phyloP scores from a whole-genome alignment of 2,888 invertebrate genomes.

The Sarcophaga subvicina region DNA sequence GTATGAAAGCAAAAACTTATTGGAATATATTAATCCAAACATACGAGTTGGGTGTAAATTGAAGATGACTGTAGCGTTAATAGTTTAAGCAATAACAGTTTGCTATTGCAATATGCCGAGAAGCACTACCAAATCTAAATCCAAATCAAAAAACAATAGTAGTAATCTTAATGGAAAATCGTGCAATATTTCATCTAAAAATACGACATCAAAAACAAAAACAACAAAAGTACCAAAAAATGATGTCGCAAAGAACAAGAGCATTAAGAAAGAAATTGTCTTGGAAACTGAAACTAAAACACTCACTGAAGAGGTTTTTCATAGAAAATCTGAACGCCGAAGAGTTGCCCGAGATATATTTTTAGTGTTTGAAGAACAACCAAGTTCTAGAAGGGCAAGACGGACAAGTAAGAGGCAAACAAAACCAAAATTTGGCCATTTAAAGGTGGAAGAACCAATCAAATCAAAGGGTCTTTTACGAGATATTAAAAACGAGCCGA shows the following conservation, averaged over 20 bases:
- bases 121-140: conserved; percentile 58
- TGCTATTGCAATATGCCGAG: conserved; percentile 65
- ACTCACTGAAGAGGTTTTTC: conserved; percentile 70
- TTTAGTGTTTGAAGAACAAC: conserved; percentile 80
- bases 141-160: conserved; percentile 53
- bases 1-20: not conserved
- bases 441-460: conserved; percentile 70
- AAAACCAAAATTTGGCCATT: conserved; percentile 73
- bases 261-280: conserved; percentile 74
- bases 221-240: conserved; percentile 55
- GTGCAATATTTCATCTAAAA: conserved; percentile 70
- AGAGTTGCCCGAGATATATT: conserved; percentile 81
- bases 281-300: conserved; percentile 53
- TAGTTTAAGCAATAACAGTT: conserved; percentile 51
- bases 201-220: conserved; percentile 1
- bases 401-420: conserved; percentile 75
- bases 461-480: conserved; percentile 71
- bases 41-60: not conserved
- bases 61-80: conserved; percentile 50
- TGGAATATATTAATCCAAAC: not conserved
- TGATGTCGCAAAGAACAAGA: conserved; percentile 30
- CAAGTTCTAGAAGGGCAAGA: conserved; percentile 73
- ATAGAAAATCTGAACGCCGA: conserved; percentile 80
- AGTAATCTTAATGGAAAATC: conserved; percentile 51
- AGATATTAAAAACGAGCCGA: conserved; percentile 79